phyloP scores from a whole-genome alignment of 2,888 invertebrate species.

The Stomorhina lunata region DNA sequence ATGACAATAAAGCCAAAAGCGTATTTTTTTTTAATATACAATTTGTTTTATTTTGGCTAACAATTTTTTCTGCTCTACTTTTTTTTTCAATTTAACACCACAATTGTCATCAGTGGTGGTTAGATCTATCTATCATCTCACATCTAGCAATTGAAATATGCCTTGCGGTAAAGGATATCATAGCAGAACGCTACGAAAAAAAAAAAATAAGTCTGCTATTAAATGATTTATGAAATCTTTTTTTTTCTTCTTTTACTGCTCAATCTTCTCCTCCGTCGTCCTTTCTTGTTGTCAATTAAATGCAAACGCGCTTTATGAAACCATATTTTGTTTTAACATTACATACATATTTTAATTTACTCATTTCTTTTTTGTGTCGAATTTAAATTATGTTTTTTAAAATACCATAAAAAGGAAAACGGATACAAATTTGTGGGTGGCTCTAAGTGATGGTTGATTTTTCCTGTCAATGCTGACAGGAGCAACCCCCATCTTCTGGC shows the following conservation, averaged over 20 bases:
- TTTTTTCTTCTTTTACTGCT: slow-evolving; percentile 69
- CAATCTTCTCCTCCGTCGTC: slow-evolving; percentile 67
- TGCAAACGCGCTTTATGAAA: slow-evolving; percentile 50
- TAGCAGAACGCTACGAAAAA: not conserved
- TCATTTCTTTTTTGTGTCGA: slow-evolving; percentile 36
- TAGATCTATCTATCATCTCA: slow-evolving; percentile 58
- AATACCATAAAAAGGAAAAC: slow-evolving; percentile 13
- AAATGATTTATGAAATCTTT: slow-evolving; percentile 79
- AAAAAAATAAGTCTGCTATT: slow-evolving; percentile 66
- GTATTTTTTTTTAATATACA: slow-evolving; percentile 53
- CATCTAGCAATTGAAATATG: slow-evolving; percentile 60
- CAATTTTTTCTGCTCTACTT: slow-evolving; percentile 33
- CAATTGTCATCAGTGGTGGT: slow-evolving; percentile 51
- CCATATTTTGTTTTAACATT: slow-evolving; percentile 43
- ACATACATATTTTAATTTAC: slow-evolving; percentile 61
- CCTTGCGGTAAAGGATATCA: slow-evolving; percentile 63
- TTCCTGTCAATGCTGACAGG: slow-evolving; percentile 41
- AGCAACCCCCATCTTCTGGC: not conserved
- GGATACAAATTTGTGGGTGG: slow-evolving; percentile 38
- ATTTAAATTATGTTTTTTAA: slow-evolving; percentile 42
- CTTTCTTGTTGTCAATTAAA: slow-evolving; percentile 69
- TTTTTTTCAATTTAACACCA: slow-evolving; percentile 63
- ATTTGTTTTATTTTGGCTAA: slow-evolving; percentile 48
- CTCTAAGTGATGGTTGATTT: slow-evolving; percentile 42
- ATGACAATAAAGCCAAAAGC: slow-evolving; percentile 56